Conservation (phyloP, 2,797 vertebrate species). For the Sphaeramia orbicularis region DNA sequence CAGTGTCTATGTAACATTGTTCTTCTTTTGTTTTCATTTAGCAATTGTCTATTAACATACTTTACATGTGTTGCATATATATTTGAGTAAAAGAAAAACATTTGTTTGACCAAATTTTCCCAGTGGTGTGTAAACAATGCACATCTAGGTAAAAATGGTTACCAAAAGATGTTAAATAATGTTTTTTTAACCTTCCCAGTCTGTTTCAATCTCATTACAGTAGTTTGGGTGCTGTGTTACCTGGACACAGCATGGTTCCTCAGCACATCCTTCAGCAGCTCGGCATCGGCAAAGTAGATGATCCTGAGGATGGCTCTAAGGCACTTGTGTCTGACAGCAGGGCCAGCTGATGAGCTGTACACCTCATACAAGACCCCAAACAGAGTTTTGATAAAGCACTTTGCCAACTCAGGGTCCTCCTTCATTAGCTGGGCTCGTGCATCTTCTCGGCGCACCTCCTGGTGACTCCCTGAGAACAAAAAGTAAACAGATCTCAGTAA, state of each 20-base stretch:
- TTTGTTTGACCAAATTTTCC: too few species aligned
- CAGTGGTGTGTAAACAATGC: too few species aligned
- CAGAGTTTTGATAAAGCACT: conserved; percentile 99
- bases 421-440: conserved; percentile 98
- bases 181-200: not conserved
- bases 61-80: too few species aligned
- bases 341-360: conserved; percentile 99
- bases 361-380: conserved; percentile 99
- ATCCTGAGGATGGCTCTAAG: conserved; percentile 99
- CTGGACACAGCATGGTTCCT: conserved; percentile 99
- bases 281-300: conserved; percentile 99
- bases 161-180: not conserved
- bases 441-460: conserved; percentile 96
- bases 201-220: not conserved
- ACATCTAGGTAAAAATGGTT: too few species aligned
- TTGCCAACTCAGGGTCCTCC: conserved; percentile 97
- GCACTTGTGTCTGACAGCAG: conserved; percentile 99
- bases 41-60: too few species aligned
- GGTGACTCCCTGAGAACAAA: conserved; percentile 89
- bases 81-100: too few species aligned
- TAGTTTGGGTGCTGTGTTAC: conserved; percentile 64
- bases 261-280: conserved; percentile 98
- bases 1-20: too few species aligned
- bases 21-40: too few species aligned
- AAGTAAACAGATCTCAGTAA: not conserved